Base-by-base conservation (phyloP, 35 echinoderm and acorn worm genomes). In the Ophiothrix spiculata region DNA sequence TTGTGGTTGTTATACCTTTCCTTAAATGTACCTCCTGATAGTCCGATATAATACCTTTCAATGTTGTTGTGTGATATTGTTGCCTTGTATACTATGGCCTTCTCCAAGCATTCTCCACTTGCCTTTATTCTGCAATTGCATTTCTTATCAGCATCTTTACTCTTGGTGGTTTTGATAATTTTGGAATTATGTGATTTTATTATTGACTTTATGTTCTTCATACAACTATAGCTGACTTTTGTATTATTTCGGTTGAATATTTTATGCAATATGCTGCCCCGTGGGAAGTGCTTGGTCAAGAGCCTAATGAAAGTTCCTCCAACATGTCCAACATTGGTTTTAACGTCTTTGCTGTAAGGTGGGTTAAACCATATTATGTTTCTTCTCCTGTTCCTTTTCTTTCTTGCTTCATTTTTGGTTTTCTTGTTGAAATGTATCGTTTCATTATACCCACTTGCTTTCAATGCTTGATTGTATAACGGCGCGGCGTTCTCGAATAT, bases 141-240 rank as follows among this genome's bases (percentile, higher is more conserved):
- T 64, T 64, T 37, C 38, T 11, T 40, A 6, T 54, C 19, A 35
- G 0, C 6, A 56, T 32, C 31, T 31, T 31, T n/a, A 19, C 33
- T 16, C 23, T 10, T 69, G n/a, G n/a, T n/a, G n/a, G n/a, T n/a
- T 69, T n/a, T 69, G 60, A 25, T 69, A 34, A 79, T 34, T 34
- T 36, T 79, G n/a, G 25, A 75, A 38, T 90, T 90, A 25, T 90
- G 56, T 19, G 79, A 4, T n/a, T 90, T 63, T 38, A 81, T 90
- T 37, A 90, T 77, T 29, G 79, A 69, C 21, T 37, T 35, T 35
- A 84, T 84, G 42, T 90, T 90, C 6, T 28, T 56, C 88, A 90
- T 84, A 34, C 80, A 90, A 56, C 88, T 87, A 75, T 84, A 90
- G n/a, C 42, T 49, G 19, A 49, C 19, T 19, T 49, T 49, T 6